Evolutionary conservation across 1,140 invertebrate species (phyloP).

Genomic region (Macrotrachela quadricornifera): DNA sequence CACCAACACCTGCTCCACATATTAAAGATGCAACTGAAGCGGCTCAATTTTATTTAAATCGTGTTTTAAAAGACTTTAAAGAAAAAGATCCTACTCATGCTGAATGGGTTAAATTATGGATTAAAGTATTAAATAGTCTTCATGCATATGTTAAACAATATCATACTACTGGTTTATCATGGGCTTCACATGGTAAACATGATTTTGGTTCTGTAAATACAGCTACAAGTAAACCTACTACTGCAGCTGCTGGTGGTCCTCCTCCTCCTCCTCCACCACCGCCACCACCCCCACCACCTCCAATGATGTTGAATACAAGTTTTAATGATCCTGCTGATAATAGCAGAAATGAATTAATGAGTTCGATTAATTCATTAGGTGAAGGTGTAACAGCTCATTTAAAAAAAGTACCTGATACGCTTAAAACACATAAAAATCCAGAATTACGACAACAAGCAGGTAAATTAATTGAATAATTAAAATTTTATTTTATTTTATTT

Average conservation of each 20-base stretch:
- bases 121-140: slow-evolving; percentile 46
- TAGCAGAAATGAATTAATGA: slow-evolving; percentile 46
- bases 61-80: slow-evolving; percentile 89
- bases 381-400: slow-evolving; percentile 71
- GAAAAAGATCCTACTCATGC: slow-evolving; percentile 61
- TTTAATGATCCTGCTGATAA: slow-evolving; percentile 60
- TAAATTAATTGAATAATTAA: too few relatives aligned
- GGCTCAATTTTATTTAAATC: slow-evolving; percentile 86
- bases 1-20: slow-evolving; percentile 62
- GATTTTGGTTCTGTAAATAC: slow-evolving; percentile 33
- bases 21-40: slow-evolving; percentile 95
- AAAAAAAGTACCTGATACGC: slow-evolving; percentile 75
- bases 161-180: slow-evolving; percentile 85
- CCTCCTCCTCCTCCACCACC: slow-evolving; percentile 26
- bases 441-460: slow-evolving; percentile 36
- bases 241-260: too few relatives aligned
- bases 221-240: slow-evolving; percentile 12
- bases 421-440: slow-evolving; percentile 98
- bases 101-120: slow-evolving; percentile 81
- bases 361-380: slow-evolving; percentile 32
- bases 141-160: slow-evolving; percentile 75
- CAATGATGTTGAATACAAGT: slow-evolving; percentile 19
- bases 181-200: slow-evolving; percentile 39
- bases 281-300: neutral
- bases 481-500: too few relatives aligned